Evolutionary conservation across 1,140 invertebrate genomes (phyloP).

Genomic region (Drosophila carrolli): DNA sequence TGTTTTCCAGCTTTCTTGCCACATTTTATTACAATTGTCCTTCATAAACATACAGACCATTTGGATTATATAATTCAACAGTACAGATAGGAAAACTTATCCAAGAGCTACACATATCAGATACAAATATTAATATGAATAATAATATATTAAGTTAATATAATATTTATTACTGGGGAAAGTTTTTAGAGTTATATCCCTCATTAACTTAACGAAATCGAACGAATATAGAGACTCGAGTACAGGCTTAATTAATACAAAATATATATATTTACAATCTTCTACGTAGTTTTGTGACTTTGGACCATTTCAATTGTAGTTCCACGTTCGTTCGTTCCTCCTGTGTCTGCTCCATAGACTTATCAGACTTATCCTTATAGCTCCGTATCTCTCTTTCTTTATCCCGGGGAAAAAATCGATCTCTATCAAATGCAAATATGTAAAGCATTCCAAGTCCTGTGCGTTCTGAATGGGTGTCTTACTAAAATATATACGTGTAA

Average conservation of each 20-base stretch:
- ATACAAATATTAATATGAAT: slow-evolving; percentile 29
- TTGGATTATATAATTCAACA: slow-evolving; percentile 55
- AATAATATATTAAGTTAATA: slow-evolving; percentile 19
- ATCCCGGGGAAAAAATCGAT: slow-evolving; percentile 63
- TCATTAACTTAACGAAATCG: slow-evolving; percentile 23
- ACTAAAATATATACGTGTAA: slow-evolving; percentile 65
- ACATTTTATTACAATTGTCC: slow-evolving; percentile 63
- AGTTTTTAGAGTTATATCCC: slow-evolving; percentile 35
- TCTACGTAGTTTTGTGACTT: slow-evolving; percentile 65
- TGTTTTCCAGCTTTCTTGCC: slow-evolving; percentile 32
- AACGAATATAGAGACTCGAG: slow-evolving; percentile 22
- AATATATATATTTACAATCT: slow-evolving; percentile 48
- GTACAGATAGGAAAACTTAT: slow-evolving; percentile 53
- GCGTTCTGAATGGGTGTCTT: slow-evolving; percentile 67
- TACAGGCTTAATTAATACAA: slow-evolving; percentile 27
- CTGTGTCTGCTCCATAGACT: slow-evolving; percentile 3
- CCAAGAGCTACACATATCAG: slow-evolving; percentile 24
- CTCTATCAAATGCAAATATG: slow-evolving; percentile 73
- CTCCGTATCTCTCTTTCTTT: slow-evolving; percentile 24
- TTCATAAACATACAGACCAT: slow-evolving; percentile 54
- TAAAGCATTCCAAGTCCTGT: slow-evolving; percentile 75
- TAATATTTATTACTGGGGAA: slow-evolving; percentile 9
- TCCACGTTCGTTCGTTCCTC: slow-evolving; percentile 30
- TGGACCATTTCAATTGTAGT: slow-evolving; percentile 75
- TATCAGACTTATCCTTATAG: slow-evolving; percentile 70